phyloP scores from a whole-genome alignment of 2,113 vertebrate genomes.

The Erythrolamprus reginae region DNA sequence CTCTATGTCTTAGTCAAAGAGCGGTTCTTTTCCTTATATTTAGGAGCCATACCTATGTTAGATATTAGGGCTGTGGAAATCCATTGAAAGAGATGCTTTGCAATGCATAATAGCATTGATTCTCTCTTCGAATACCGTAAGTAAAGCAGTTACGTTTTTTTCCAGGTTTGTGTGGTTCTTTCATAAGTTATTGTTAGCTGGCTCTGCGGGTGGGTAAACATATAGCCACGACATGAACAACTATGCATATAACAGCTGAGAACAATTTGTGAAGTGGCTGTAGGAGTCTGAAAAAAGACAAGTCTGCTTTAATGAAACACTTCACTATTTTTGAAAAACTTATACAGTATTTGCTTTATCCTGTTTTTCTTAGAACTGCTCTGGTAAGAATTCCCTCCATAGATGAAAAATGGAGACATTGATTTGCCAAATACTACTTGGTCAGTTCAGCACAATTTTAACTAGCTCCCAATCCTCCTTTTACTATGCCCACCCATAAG shows the following conservation, averaged over 20 bases:
- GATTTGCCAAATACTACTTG: neutral
- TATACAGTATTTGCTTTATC: neutral
- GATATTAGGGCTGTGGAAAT: neutral
- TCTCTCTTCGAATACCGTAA: neutral
- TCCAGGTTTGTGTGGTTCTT: neutral
- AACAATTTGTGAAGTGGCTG: neutral
- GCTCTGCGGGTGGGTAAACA: neutral
- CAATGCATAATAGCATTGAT: neutral
- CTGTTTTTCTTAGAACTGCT: neutral
- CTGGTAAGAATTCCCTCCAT: neutral
- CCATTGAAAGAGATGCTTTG: neutral
- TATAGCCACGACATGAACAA: neutral
- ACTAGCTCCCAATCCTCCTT: neutral
- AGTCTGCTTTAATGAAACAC: neutral
- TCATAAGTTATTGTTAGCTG: neutral
- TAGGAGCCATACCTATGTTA: neutral
- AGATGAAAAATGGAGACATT: neutral
- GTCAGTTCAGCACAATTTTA: neutral
- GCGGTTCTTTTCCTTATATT: neutral
- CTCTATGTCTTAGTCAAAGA: neutral
- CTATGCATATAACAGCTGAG: neutral
- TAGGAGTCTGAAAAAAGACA: neutral
- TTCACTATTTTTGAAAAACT: neutral
- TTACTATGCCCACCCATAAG: neutral
- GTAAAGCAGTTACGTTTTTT: neutral